Evolutionary conservation across 2,113 vertebrate species (phyloP), one percentile per base, ranked within the genome.

Genomic region (Phylloscopus trochilus): DNA sequence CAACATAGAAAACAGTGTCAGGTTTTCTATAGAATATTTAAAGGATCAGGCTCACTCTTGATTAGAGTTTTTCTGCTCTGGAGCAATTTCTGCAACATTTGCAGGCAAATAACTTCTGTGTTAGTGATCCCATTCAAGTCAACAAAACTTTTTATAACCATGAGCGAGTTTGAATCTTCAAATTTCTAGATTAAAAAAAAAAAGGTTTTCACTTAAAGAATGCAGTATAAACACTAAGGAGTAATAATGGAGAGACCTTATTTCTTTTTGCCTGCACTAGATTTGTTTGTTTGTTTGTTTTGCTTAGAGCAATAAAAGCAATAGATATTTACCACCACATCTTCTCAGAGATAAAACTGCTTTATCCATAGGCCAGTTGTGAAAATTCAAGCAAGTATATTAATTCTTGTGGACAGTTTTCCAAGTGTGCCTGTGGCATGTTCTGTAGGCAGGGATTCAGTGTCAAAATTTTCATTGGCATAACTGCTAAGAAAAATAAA

Each of bases 401-500:
- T 67, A 35, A 74, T 73, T 63, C 41, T 86, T 74, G 58, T 7
- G 23, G 43, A 28, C 6, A 30, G 11, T 55, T 95, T 83, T 80
- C 22, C 35, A 76, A 79, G 20, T 31, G 14, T 79, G 56, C n/a
- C 44, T 56, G 24, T 79, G 75, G 43, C 17, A 5, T 72, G 8
- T 63, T 84, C 46, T 9, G 3, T 59, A 74, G 35, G 17, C 52
- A 86, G 26, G 12, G 37, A 66, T 74, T 55, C 21, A 47, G 15
- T 73, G 74, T 89, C 31, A 92, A 73, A 88, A 83, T 86, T 94
- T 87, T 87, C 39, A 28, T 31, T 88, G 75, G 76, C 35, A 15
- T 67, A 69, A 60, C n/a, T 80, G 43, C 72, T 85, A 91, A 90
- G 59, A 86, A 87, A 83, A 83, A 73, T 68, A 80, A 95, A 91